These are phyloP conservation scores for Drosophila funebris DNA, from an alignment of 1,140 invertebrate genomes.

Conservation along the genomic window DNA sequence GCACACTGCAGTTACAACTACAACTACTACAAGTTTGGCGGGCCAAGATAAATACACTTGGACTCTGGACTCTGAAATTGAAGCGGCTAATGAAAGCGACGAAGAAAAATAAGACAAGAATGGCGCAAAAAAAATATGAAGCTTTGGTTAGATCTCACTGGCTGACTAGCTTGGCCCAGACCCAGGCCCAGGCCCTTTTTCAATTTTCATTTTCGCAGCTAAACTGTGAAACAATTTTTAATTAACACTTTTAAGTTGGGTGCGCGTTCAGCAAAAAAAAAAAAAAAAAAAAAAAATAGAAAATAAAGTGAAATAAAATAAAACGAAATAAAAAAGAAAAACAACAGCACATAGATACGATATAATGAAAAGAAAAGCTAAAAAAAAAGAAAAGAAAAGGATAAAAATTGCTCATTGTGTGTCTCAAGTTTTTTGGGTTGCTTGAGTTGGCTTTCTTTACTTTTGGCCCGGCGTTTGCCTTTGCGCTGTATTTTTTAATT, in stretches of 20 bases:
- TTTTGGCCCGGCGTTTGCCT: conserved; percentile 61
- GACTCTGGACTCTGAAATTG: conserved; percentile 63
- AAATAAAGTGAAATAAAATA: conserved; percentile 46
- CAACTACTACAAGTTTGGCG: conserved; percentile 62
- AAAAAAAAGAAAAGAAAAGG: conserved; percentile 25
- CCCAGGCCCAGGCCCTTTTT: conserved; percentile 65
- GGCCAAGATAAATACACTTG: conserved; percentile 79
- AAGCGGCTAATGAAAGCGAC: conserved; percentile 73
- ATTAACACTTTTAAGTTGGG: conserved; percentile 82
- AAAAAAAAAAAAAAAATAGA: conserved; percentile 38
- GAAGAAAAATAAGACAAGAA: conserved; percentile 48
- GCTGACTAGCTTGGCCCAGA: conserved; percentile 6
- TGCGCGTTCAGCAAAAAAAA: conserved; percentile 34
- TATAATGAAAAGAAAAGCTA: conserved; percentile 52
- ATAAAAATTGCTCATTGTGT: conserved; percentile 71
- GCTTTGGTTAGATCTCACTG: conserved; percentile 43
- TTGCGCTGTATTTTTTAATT: conserved; percentile 79
- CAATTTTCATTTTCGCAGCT: conserved; percentile 83
- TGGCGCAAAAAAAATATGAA: conserved; percentile 53
- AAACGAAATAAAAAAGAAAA: conserved; percentile 28
- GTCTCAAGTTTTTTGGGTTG: conserved; percentile 75
- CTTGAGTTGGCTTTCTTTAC: conserved; percentile 71
- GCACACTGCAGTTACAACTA: conserved; percentile 57
- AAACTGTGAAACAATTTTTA: conserved; percentile 83
- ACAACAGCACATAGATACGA: conserved; percentile 43